A percentile compares a stretch with the other conserved stretches of the same genome.
Conservation (phyloP, 1,140 invertebrate genomes). For the Venustaconcha ellipsiformis region DNA sequence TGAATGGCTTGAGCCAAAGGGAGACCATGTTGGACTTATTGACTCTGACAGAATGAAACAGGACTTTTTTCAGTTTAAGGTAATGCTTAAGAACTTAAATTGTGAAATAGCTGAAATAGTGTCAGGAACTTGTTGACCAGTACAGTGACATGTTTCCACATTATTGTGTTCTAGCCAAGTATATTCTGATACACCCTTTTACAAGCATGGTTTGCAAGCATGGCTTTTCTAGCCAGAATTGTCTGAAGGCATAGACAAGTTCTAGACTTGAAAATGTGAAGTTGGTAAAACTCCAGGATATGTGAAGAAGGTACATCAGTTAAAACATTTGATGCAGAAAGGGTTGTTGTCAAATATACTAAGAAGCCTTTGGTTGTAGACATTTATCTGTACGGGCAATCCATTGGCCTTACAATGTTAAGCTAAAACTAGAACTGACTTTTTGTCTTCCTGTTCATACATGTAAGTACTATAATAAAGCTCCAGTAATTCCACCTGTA, state of each 20-base stretch:
- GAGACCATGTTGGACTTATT: neutral
- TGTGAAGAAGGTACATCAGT: neutral
- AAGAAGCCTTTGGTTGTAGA: no score
- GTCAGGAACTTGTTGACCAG: neutral
- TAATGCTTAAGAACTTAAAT: no score
- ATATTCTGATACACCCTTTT: neutral
- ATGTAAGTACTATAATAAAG: no score
- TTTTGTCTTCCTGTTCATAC: no score
- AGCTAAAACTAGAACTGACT: no score
- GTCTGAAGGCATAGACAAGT: neutral
- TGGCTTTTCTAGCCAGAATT: neutral
- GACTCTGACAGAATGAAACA: slow-evolving; percentile 1
- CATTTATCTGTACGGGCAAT: no score
- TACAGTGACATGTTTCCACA: neutral
- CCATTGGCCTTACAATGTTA: no score
- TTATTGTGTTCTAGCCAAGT: slow-evolving; percentile 4
- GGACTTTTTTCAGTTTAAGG: neutral
- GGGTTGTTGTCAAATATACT: no score
- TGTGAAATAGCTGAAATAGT: no score
- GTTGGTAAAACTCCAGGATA: slow-evolving; percentile 4
- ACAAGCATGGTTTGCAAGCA: neutral
- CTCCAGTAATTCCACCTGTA: no score
- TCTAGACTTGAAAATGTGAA: neutral
- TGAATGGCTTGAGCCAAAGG: slow-evolving; percentile 7
- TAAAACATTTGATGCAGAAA: no score